These are phyloP conservation scores for Catharus minimus DNA, from an alignment of 2,113 vertebrate species.

Conservation along the genomic window DNA sequence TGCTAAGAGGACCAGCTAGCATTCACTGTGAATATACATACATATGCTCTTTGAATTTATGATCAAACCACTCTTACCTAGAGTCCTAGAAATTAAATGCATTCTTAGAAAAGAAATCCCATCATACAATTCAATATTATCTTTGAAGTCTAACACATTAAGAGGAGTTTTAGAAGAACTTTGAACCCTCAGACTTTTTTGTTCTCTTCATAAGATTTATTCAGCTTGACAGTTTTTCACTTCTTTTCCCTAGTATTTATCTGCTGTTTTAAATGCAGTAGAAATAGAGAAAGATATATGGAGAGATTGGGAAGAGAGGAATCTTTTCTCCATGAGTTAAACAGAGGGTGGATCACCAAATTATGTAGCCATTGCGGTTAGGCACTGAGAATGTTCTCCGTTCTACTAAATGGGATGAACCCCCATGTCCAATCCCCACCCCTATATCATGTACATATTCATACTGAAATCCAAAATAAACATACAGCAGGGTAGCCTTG, in stretches of 20 bases:
- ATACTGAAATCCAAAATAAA: not conserved
- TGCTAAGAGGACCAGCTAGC: not conserved
- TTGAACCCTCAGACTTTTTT: not conserved
- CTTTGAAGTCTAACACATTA: not conserved
- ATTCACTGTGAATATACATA: not conserved
- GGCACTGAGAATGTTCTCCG: not conserved
- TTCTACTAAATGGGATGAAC: not conserved
- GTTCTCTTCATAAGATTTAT: not conserved
- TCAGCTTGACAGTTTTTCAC: not conserved
- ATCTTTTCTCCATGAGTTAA: not conserved
- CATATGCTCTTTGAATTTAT: not conserved
- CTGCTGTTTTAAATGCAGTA: not conserved
- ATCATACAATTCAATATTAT: not conserved
- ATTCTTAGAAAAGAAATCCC: not conserved
- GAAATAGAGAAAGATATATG: not conserved
- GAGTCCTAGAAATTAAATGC: not conserved
- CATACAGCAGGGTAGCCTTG: not conserved
- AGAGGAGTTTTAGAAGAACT: not conserved
- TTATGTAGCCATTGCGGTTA: not conserved
- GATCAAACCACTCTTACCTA: not conserved
- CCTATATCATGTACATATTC: not conserved
- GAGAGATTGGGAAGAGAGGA: not conserved
- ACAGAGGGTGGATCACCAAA: not conserved
- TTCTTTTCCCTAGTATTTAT: not conserved
- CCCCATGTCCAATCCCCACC: not conserved